Evolutionary conservation across 1,140 invertebrate genomes (phyloP), one percentile per base, ranked within the genome.

Genomic region (Laodelphax striatellus): DNA sequence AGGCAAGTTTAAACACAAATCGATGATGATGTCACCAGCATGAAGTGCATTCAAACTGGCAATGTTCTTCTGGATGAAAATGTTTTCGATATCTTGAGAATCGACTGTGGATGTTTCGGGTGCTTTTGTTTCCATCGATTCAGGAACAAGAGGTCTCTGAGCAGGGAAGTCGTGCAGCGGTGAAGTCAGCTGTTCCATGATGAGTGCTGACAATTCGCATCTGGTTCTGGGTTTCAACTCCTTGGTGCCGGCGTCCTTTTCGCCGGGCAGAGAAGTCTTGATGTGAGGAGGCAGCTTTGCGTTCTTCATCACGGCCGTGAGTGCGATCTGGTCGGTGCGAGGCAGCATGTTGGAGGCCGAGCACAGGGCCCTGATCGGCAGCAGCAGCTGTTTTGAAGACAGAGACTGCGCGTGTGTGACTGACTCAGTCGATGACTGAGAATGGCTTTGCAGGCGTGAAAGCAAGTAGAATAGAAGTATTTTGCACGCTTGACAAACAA

Each of bases 1-100:
- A 0, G 86, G 83, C 63, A 92, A 75, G 65, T 80, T 82, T 0
- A 84, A 75, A 70, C 90, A 92, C 64, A 90, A 81, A 63, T 89
- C 83, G 28, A 92, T 74, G n/a, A 93, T 71, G 16, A 84, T 82
- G 63, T 88, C 83, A 8, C 87, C 86, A n/a, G 87, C 90, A 65
- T 84, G 79, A 60, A 92, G 75, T 69, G 80, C 80, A 65, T 88
- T 80, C 16, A 92, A 72, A 31, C 76, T 76, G 31, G 69, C 74
- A 55, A 79, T 73, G 62, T 78, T 80, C 61, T 76, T 77, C 22
- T 75, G 67, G 38, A 76, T 71, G 55, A 80, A 78, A 41, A 76
- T 70, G 59, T 70, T 68, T 76, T 68, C 62, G 28, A 62, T 54
- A 34, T 68, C 65, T 43, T 65, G 64, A 41, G 58, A 62, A 16